Evolutionary conservation across 2,888 invertebrate species (phyloP).

Genomic region (Crossocerus cetratus): DNA sequence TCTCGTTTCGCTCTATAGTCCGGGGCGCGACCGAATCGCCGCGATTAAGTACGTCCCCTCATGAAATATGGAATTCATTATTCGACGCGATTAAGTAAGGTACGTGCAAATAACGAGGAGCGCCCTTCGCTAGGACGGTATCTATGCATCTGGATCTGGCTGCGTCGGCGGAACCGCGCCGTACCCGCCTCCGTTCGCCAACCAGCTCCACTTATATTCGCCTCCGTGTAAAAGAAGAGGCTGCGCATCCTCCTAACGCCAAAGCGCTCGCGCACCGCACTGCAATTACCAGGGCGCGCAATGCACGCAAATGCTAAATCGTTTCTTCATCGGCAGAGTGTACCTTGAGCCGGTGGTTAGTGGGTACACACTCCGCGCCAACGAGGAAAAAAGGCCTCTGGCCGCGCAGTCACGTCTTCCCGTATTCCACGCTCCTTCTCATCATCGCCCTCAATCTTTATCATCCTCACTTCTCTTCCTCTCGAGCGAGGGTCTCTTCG

Average conservation of each 20-base stretch:
- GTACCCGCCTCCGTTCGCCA: too few species aligned
- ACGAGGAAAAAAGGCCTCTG: background rate
- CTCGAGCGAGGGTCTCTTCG: background rate
- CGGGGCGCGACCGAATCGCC: background rate
- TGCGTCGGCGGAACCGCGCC: too few species aligned
- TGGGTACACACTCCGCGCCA: background rate
- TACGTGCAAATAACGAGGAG: conserved; percentile 14
- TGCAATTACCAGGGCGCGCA: conserved; percentile 27
- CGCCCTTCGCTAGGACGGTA: background rate
- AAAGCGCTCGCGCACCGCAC: background rate
- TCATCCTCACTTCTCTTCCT: background rate
- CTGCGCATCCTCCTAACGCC: conserved; percentile 6
- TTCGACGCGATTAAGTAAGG: conserved; percentile 12
- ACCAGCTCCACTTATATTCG: background rate
- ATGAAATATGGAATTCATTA: conserved; percentile 12
- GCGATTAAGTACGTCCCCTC: background rate
- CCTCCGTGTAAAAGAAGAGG: conserved; percentile 8
- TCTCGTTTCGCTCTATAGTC: too few species aligned
- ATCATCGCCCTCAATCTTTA: too few species aligned
- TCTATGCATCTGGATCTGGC: too few species aligned
- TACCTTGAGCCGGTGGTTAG: conserved; percentile 23
- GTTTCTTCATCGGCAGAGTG: conserved; percentile 11
- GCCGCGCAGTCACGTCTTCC: background rate
- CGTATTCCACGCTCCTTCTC: background rate
- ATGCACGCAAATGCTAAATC: conserved; percentile 15